Evolutionary conservation across 2,797 vertebrate genomes (phyloP).

Genomic region (Myotis findleyi): DNA sequence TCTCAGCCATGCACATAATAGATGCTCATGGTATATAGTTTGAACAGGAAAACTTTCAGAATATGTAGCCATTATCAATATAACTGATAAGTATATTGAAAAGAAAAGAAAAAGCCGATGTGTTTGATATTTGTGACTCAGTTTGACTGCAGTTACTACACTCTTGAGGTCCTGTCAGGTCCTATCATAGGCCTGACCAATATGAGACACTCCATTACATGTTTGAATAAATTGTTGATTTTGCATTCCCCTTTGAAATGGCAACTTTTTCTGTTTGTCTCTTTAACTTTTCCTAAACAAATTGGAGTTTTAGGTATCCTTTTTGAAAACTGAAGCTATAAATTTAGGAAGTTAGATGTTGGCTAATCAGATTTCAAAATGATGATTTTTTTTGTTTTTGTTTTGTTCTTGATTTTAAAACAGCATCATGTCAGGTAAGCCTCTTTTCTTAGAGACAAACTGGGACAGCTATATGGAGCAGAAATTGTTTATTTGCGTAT

Average conservation of each 20-base stretch:
- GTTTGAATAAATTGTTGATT: constrained; percentile 3
- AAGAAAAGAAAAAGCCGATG: background rate
- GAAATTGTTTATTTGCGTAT: background rate
- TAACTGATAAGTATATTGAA: constrained; percentile 15
- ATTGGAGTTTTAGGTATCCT: background rate
- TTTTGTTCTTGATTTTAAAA: background rate
- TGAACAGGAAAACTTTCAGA: background rate
- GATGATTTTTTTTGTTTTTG: background rate
- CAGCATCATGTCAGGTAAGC: background rate
- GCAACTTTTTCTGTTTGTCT: constrained; percentile 40
- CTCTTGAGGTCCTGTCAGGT: background rate
- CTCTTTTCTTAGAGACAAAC: background rate
- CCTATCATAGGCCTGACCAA: background rate
- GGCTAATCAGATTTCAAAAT: background rate
- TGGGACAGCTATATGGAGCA: background rate
- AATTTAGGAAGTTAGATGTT: constrained; percentile 34
- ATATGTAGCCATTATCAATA: background rate
- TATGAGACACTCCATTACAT: background rate
- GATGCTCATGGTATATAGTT: background rate
- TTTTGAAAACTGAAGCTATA: constrained; percentile 33
- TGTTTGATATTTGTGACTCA: background rate
- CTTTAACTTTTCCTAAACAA: constrained; percentile 9
- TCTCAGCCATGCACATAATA: background rate
- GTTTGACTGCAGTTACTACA: background rate
- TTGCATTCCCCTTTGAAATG: constrained; percentile 16